A percentile compares a stretch with the other conserved stretches of the same genome.
Evolutionary conservation across 2,113 vertebrate genomes (phyloP).

Genomic region (Callaeas wilsoni): DNA sequence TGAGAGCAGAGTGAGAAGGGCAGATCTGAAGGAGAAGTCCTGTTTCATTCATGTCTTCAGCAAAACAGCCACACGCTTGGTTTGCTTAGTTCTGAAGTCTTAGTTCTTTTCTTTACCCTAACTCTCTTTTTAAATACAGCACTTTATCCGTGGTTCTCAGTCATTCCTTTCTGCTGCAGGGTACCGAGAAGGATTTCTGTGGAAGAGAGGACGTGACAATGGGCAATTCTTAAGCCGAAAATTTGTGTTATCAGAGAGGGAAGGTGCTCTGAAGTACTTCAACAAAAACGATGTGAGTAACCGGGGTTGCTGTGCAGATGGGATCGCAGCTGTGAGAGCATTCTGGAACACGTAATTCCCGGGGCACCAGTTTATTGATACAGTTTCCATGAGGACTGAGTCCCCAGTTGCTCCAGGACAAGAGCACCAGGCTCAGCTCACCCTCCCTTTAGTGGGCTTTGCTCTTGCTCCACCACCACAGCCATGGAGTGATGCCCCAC

Average conservation of each 20-base stretch:
- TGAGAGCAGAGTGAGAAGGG: neutral
- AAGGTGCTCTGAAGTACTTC: slow-evolving; percentile 93
- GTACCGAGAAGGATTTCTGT: slow-evolving; percentile 93
- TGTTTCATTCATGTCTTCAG: neutral
- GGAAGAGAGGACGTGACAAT: slow-evolving; percentile 94
- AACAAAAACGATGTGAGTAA: slow-evolving; percentile 91
- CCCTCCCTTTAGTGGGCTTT: neutral
- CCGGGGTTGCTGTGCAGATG: neutral
- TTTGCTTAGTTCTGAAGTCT: neutral
- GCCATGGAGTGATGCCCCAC: neutral
- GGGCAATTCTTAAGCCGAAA: slow-evolving; percentile 92
- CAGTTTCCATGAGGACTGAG: neutral
- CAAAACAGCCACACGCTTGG: neutral
- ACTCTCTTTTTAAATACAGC: neutral
- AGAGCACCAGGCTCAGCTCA: neutral
- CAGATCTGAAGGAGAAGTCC: neutral
- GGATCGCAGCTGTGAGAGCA: neutral
- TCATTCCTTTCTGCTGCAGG: slow-evolving; percentile 64
- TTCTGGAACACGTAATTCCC: neutral
- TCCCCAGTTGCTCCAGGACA: neutral
- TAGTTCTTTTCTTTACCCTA: neutral
- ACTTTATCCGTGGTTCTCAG: neutral
- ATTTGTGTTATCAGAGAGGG: slow-evolving; percentile 89
- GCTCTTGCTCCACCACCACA: neutral
- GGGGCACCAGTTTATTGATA: neutral